Conservation (phyloP, 2,113 vertebrate genomes). For the Aptenodytes patagonicus region DNA sequence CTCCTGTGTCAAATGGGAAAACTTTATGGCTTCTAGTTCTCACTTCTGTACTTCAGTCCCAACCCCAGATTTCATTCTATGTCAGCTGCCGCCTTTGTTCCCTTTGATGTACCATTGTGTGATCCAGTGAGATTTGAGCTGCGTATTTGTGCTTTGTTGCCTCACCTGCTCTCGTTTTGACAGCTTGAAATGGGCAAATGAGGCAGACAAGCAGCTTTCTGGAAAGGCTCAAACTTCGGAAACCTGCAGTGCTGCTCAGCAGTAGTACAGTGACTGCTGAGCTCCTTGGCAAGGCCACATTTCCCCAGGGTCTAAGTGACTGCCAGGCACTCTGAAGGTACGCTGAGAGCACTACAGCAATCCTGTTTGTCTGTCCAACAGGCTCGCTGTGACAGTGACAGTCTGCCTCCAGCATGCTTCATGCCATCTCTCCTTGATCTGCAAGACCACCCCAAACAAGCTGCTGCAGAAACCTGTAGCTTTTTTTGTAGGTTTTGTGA, state of each 20-base stretch:
- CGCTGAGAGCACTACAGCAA: neutral
- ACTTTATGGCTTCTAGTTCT: neutral
- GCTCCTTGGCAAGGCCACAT: neutral
- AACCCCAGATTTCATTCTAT: neutral
- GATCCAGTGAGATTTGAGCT: neutral
- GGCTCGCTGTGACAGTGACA: fast-evolving
- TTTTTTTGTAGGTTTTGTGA: neutral
- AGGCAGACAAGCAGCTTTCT: neutral
- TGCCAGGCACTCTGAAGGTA: neutral
- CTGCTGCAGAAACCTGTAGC: neutral
- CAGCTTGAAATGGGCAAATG: neutral
- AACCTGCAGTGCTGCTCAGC: neutral
- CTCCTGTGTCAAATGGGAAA: neutral
- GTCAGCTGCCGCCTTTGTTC: neutral
- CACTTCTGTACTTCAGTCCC: neutral
- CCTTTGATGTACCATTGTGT: neutral
- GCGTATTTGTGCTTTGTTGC: neutral
- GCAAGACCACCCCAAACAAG: neutral
- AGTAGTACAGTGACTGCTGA: neutral
- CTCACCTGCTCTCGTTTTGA: constrained; percentile 8
- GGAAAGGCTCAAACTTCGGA: neutral
- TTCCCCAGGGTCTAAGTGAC: neutral
- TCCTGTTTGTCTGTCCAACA: neutral
- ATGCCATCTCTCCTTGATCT: neutral
- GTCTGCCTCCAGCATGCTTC: neutral